phyloP scores from a whole-genome alignment of 2,888 invertebrate genomes.

The Lycophotia porphyrea region DNA sequence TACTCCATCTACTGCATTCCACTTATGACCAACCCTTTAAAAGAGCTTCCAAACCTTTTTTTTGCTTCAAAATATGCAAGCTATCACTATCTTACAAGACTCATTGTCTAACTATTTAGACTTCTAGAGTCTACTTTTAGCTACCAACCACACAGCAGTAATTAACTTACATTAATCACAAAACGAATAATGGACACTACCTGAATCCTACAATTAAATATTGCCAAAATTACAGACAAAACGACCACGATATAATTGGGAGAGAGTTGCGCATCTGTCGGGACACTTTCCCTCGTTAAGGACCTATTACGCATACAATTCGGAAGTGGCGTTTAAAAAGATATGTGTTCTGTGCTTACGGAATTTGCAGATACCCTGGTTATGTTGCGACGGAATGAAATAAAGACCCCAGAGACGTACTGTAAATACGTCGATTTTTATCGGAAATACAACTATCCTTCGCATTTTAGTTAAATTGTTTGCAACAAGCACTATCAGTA shows the following conservation, averaged over 20 bases:
- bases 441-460: too few species aligned
- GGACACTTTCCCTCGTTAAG: conserved; percentile 61
- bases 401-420: too few species aligned
- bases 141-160: neutral
- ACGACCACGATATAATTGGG: conserved; percentile 44
- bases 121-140: neutral
- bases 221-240: conserved; percentile 32
- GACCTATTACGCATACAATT: conserved; percentile 12
- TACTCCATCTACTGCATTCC: too few species aligned
- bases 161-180: neutral
- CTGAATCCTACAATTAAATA: conserved; percentile 7
- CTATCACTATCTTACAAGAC: too few species aligned
- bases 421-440: too few species aligned
- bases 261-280: conserved; percentile 62
- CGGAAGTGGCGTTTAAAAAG: conserved; percentile 9
- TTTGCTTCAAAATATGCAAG: too few species aligned
- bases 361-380: neutral
- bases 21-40: neutral
- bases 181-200: neutral
- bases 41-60: neutral
- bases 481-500: too few species aligned
- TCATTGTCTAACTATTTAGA: neutral
- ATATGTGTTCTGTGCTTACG: neutral
- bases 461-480: too few species aligned
- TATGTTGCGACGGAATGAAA: neutral